phyloP scores from a whole-genome alignment of 2,113 vertebrate genomes.

The Brachypodius melanocephalos region DNA sequence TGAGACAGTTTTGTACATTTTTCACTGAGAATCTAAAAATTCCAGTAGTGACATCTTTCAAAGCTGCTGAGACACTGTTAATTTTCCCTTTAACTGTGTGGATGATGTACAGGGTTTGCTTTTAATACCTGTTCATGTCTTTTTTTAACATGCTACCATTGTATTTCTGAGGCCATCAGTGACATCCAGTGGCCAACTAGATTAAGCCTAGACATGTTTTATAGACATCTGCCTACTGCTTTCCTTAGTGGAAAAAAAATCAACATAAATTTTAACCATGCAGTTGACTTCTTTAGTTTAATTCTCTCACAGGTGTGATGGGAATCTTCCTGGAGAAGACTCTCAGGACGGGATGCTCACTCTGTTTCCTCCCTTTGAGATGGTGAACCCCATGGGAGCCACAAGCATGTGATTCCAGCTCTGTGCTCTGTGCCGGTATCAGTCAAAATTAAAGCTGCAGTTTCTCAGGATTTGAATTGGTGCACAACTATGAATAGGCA shows the following conservation, averaged over 20 bases:
- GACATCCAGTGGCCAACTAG: constrained; percentile 71
- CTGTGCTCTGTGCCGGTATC: background rate
- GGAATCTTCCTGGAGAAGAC: background rate
- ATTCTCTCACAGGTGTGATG: background rate
- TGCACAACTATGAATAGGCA: background rate
- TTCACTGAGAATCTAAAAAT: background rate
- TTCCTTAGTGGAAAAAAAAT: background rate
- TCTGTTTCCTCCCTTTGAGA: background rate
- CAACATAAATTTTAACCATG: background rate
- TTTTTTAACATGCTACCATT: background rate
- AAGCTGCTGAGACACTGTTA: background rate
- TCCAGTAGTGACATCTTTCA: background rate
- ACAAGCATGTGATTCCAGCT: background rate
- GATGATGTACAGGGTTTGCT: background rate
- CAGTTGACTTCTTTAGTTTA: background rate
- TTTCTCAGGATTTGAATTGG: background rate
- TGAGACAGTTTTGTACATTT: background rate
- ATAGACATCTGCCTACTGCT: constrained; percentile 7
- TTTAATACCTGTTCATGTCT: background rate
- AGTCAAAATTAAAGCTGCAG: background rate
- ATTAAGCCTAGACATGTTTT: constrained; percentile 37
- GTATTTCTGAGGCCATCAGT: constrained; percentile 69
- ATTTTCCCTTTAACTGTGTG: background rate
- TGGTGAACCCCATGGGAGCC: background rate
- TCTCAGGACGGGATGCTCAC: background rate